A percentile compares a stretch with the other conserved stretches of the same genome.
These are phyloP conservation scores for Euglossa dilemma DNA, from an alignment of 1,140 invertebrate genomes.

Conservation along the genomic window DNA sequence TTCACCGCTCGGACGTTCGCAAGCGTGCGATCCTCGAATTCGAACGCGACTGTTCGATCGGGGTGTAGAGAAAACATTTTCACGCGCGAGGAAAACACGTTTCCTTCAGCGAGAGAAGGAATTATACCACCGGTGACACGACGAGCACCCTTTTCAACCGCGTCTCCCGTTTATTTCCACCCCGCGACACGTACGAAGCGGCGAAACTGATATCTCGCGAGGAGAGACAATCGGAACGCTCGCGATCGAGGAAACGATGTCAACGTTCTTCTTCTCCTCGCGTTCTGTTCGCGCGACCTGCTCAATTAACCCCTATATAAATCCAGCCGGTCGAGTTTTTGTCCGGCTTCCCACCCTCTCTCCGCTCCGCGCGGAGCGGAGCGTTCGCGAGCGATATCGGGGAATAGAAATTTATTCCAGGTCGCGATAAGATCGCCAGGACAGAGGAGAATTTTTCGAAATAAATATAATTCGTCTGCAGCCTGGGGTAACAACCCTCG, in stretches of 20 bases:
- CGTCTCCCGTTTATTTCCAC: not conserved
- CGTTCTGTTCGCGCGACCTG: slow-evolving; percentile 1
- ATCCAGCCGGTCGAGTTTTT: not conserved
- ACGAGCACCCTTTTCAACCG: not conserved
- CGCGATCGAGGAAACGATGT: slow-evolving; percentile 1
- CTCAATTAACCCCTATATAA: slow-evolving; percentile 36
- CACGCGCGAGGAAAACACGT: too few species aligned
- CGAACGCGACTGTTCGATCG: too few species aligned
- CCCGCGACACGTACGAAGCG: not conserved
- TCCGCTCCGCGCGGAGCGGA: too few species aligned
- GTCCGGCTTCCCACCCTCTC: not conserved
- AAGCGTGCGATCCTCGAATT: too few species aligned
- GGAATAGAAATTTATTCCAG: slow-evolving; percentile 7
- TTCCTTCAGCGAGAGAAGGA: too few species aligned
- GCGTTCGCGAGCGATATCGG: not conserved
- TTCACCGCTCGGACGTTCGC: too few species aligned
- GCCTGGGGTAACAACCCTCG: not conserved
- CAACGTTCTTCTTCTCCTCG: slow-evolving; percentile 22
- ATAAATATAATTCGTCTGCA: not conserved
- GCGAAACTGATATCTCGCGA: not conserved
- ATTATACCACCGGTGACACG: too few species aligned
- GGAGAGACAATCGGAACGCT: slow-evolving; percentile 9
- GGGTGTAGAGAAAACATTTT: too few species aligned
- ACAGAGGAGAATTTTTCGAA: not conserved
- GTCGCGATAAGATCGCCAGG: not conserved